phyloP scores from a whole-genome alignment of 2,797 vertebrate genomes.

The Sparus aurata region DNA sequence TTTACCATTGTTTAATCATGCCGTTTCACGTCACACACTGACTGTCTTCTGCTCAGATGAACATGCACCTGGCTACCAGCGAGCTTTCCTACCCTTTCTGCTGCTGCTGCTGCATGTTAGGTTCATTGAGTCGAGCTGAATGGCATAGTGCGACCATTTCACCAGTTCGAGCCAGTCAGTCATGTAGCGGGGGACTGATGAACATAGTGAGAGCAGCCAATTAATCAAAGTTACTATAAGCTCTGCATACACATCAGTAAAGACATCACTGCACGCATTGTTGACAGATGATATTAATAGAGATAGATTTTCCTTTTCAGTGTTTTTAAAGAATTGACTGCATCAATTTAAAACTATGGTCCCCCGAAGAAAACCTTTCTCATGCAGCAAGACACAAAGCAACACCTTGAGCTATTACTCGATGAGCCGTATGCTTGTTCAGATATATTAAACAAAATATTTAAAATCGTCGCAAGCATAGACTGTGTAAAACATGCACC shows the following conservation, averaged over 20 bases:
- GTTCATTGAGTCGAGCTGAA: constrained; percentile 44
- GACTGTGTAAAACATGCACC: too few relatives aligned
- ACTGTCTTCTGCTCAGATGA: constrained; percentile 64
- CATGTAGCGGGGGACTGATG: background rate
- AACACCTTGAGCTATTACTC: background rate
- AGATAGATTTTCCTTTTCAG: background rate
- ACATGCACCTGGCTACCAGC: constrained; percentile 52
- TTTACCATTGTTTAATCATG: constrained; percentile 81
- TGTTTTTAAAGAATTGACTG: background rate
- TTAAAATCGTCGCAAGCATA: background rate
- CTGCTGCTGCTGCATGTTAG: constrained; percentile 39
- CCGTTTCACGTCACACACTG: constrained; percentile 71
- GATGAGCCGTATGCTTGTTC: background rate
- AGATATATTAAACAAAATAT: background rate
- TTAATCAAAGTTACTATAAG: constrained; percentile 27
- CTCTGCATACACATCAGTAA: background rate
- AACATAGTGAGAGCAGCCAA: constrained; percentile 21
- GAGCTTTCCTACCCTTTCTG: constrained; percentile 16
- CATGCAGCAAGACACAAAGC: background rate
- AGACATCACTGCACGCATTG: background rate
- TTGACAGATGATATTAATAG: background rate
- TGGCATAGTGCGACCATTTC: background rate
- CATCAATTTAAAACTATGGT: background rate
- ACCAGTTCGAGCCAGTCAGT: background rate
- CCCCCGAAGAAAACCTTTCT: background rate